Base-by-base conservation (phyloP, 30 jellyfish, hydroid and myxozoan genomes). In the Haliclystus octoradiatus region DNA sequence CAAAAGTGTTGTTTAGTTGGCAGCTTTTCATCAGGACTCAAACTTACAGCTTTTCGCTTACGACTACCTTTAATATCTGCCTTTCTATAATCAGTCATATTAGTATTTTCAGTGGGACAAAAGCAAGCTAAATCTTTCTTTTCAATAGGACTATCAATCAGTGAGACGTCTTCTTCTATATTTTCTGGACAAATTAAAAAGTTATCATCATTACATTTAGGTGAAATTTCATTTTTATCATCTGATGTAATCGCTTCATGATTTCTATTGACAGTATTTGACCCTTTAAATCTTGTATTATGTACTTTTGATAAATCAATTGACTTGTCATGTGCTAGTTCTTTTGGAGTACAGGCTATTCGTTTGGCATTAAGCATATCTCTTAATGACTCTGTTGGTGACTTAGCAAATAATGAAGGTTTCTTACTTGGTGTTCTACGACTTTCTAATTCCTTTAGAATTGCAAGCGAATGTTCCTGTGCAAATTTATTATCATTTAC, bases 221-320 rank as follows among this genome's bases (percentile, higher is more conserved):
- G n/a, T n/a, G n/a, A n/a, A n/a, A n/a, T n/a, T n/a, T n/a, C n/a
- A n/a, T n/a, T n/a, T n/a, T n/a, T n/a, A n/a, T n/a, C n/a, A n/a
- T n/a, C n/a, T n/a, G n/a, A n/a, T n/a, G n/a, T n/a, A n/a, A n/a
- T n/a, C n/a, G n/a, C n/a, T n/a, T n/a, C n/a, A n/a, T n/a, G n/a
- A n/a, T n/a, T n/a, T 3, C 24, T 26, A 7, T 19, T 29, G 24
- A 64, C 73, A 64, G 65, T 64, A 12, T 64, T 64, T 12, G 73
- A 15, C 65, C 73, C 73, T 29, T 64, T 64, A 64, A 15, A 64
- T 29, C 73, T 5, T 12, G 73, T 64, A 29, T 64, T 64, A 31
- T 64, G 73, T 5, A 64, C 65, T 29, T 29, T 64, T 29, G 19
- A 5, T 64, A 3, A 9, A 15, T 4, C 26, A 57, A 4, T 23